Conservation (phyloP, 2,888 invertebrate species). For the Stenodema calcarata region DNA sequence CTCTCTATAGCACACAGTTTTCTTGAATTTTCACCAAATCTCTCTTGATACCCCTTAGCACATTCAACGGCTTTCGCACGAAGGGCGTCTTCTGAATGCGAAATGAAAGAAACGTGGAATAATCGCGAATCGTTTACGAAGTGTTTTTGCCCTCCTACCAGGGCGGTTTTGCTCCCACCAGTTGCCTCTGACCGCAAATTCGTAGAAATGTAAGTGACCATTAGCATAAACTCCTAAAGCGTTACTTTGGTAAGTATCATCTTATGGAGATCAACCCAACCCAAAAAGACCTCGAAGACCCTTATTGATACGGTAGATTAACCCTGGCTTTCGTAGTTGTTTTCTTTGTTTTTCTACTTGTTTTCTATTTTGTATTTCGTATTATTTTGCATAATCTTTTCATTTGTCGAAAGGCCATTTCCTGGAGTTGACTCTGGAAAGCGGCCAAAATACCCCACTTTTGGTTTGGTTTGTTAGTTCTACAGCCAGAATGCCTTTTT, state of each 20-base stretch:
- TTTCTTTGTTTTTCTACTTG: not conserved
- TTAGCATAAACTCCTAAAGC: slow-evolving; percentile 10
- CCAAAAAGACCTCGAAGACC: not conserved
- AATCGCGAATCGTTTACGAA: not conserved
- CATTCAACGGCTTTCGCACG: not conserved
- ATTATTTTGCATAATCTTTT: not conserved
- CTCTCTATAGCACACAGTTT: no score
- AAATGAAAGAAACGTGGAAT: not conserved
- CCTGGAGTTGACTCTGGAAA: no score
- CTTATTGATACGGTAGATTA: not conserved
- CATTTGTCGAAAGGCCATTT: not conserved
- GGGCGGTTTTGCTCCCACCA: not conserved
- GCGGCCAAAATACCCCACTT: no score
- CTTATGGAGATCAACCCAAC: not conserved
- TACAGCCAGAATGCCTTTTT: no score
- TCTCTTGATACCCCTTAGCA: no score
- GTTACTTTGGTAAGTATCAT: not conserved
- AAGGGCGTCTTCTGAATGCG: not conserved
- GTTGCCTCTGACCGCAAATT: not conserved
- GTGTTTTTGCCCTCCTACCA: not conserved
- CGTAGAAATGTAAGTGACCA: not conserved
- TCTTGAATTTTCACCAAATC: no score
- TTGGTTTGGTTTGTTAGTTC: no score
- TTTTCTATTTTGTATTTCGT: not conserved
- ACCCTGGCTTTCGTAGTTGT: not conserved